These are phyloP conservation scores for Solea solea DNA, from an alignment of 2,113 vertebrate species.

Conservation along the genomic window DNA sequence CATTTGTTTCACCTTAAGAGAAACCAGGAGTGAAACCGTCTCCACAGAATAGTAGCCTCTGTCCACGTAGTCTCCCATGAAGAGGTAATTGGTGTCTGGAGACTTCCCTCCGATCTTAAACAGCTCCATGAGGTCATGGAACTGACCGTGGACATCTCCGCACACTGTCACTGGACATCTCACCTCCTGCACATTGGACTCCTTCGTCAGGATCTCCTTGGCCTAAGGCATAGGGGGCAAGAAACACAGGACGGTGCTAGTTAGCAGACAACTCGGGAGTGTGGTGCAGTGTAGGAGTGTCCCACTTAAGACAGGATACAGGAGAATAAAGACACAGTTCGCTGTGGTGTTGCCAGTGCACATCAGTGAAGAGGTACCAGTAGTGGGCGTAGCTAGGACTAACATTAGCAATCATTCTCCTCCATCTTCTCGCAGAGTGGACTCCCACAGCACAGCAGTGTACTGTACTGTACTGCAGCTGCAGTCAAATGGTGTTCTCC, in stretches of 20 bases:
- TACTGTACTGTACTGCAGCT: conserved; percentile 26
- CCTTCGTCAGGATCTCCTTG: conserved; percentile 97
- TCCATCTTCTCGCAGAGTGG: conserved; percentile 59
- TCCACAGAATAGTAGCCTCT: conserved; percentile 91
- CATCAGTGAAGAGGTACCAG: conserved; percentile 25
- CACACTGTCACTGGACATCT: conserved; percentile 96
- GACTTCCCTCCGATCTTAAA: conserved; percentile 91
- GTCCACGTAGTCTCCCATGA: conserved; percentile 86
- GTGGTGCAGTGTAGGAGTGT: neutral
- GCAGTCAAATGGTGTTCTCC: conserved; percentile 50
- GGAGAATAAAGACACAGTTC: neutral
- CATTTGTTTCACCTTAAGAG: conserved; percentile 89
- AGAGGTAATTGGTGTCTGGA: conserved; percentile 98
- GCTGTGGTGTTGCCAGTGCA: conserved; percentile 12
- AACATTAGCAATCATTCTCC: conserved; percentile 44
- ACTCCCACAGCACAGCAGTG: conserved; percentile 18
- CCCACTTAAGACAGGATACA: neutral
- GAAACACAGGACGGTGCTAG: conserved; percentile 9
- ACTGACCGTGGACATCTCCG: conserved; percentile 83
- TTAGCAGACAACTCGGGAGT: neutral
- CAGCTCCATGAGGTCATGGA: conserved; percentile 84
- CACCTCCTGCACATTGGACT: conserved; percentile 97
- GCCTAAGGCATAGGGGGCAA: conserved; percentile 79
- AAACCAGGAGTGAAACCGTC: conserved; percentile 95
- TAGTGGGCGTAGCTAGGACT: conserved; percentile 60